Conservation (phyloP, 2,113 vertebrate species). For the Dolichotis patagonum region DNA sequence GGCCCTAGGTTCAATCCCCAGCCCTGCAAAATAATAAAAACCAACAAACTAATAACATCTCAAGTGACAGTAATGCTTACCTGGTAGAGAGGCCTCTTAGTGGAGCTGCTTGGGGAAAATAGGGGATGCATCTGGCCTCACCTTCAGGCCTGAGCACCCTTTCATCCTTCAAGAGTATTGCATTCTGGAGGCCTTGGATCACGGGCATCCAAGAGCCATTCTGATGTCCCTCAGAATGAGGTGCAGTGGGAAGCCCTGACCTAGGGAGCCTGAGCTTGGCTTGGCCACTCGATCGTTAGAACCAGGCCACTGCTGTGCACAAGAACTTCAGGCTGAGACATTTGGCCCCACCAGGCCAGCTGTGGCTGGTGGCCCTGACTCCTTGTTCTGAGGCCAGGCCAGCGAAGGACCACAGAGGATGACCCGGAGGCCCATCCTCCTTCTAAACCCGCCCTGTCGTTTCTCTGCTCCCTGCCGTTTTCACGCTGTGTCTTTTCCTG, state of each 20-base stretch:
- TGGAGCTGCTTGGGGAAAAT: not conserved
- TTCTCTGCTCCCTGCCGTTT: conserved; percentile 87
- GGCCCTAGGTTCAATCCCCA: not conserved
- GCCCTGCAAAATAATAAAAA: not conserved
- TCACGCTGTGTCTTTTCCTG: conserved; percentile 91
- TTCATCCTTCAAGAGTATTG: not conserved
- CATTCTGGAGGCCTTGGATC: not conserved
- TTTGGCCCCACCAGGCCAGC: not conserved
- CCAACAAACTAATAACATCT: not conserved
- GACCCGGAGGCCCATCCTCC: conserved; percentile 83
- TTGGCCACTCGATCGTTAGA: not conserved
- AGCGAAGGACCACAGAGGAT: conserved; percentile 70
- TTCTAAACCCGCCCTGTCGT: conserved; percentile 63
- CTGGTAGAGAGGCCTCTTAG: not conserved
- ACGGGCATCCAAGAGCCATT: not conserved
- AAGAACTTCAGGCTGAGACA: conserved; percentile 13
- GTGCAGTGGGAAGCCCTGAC: not conserved
- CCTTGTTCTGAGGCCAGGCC: not conserved
- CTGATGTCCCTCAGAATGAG: not conserved
- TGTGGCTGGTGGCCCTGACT: conserved; percentile 24
- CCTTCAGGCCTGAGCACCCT: not conserved
- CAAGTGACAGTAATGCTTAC: not conserved
- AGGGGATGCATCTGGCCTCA: not conserved
- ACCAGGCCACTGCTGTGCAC: not conserved
- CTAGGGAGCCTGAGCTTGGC: not conserved